Conservation (phyloP, 2,888 invertebrate genomes). For the Morinoia aosen region DNA sequence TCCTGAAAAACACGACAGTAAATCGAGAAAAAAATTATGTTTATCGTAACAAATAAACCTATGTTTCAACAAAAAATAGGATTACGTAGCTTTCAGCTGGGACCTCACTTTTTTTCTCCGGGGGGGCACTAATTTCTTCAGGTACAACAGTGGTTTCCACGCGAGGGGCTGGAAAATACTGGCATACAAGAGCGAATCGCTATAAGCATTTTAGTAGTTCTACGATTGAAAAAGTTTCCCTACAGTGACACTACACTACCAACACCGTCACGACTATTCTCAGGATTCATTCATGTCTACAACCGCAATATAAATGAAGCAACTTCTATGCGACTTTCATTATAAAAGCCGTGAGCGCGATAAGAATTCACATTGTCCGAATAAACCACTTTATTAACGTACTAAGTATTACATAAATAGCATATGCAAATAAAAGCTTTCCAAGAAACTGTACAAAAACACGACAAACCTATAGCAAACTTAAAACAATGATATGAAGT, state of each 20-base stretch:
- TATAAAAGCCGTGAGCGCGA: neutral
- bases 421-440: neutral
- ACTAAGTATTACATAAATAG: neutral
- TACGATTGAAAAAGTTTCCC: neutral
- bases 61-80: too few species aligned
- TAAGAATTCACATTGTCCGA: neutral
- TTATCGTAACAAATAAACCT: too few species aligned
- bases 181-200: too few species aligned
- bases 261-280: neutral
- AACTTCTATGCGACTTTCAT: neutral
- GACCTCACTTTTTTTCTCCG: too few species aligned
- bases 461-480: neutral
- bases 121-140: too few species aligned
- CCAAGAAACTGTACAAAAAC: neutral
- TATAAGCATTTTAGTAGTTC: neutral
- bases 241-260: neutral
- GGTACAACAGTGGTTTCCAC: too few species aligned
- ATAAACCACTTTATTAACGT: neutral
- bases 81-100: too few species aligned
- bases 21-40: too few species aligned
- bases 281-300: neutral
- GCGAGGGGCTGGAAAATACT: too few species aligned
- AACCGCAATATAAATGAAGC: neutral
- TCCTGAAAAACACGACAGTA: too few species aligned
- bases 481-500: conserved; percentile 4